Evolutionary conservation across 1,140 invertebrate species (phyloP).

Genomic region (Gonatopus flavifemur): DNA sequence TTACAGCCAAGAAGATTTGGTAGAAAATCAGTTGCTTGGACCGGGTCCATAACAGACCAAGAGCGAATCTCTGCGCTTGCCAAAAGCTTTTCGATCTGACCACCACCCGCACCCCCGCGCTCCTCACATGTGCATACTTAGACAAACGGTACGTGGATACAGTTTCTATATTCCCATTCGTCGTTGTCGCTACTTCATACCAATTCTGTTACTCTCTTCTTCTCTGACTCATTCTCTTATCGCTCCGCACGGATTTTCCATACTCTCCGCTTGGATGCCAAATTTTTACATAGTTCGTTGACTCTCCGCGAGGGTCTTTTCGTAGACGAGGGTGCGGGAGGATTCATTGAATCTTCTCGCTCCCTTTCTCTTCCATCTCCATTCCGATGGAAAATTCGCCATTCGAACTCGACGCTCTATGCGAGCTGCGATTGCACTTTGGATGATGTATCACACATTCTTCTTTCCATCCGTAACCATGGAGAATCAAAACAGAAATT

Average conservation of each 20-base stretch:
- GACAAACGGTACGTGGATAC: neutral
- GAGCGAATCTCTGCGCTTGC: constrained; percentile 30
- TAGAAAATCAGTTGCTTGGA: constrained; percentile 47
- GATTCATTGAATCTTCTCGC: too few species aligned
- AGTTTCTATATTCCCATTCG: neutral
- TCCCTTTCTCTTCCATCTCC: too few species aligned
- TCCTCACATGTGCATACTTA: neutral
- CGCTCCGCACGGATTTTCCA: constrained; percentile 36
- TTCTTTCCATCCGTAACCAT: too few species aligned
- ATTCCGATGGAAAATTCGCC: too few species aligned
- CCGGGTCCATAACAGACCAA: constrained; percentile 38
- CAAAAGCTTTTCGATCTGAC: constrained; percentile 38
- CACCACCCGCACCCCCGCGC: constrained; percentile 13
- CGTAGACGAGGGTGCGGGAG: too few species aligned
- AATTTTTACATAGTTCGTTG: constrained; percentile 44
- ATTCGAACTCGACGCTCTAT: too few species aligned
- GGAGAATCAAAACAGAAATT: too few species aligned
- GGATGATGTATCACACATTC: too few species aligned
- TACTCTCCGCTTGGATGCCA: constrained; percentile 30
- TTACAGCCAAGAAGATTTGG: constrained; percentile 28
- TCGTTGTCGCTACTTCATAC: neutral
- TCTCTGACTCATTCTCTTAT: too few species aligned
- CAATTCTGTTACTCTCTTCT: constrained; percentile 6
- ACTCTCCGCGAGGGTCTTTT: too few species aligned
- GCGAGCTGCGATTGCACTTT: too few species aligned